Percentiles rank a stretch among this genome's conserved stretches.
phyloP scores from a whole-genome alignment of 2,888 invertebrate species.

The Drosophila flavopinicola region DNA sequence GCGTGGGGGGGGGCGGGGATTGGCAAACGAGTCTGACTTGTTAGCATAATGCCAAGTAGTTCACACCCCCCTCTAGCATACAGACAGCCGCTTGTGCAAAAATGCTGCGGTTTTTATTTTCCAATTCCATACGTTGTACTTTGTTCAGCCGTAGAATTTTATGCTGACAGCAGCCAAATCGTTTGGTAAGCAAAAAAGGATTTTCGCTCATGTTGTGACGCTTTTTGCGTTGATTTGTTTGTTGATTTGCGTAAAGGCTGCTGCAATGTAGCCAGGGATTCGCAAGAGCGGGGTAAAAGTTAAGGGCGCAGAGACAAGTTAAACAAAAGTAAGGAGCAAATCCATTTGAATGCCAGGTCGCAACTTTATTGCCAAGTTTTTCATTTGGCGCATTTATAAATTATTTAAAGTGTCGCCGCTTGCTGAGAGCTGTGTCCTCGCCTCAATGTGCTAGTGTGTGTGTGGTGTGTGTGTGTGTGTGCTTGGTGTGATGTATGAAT shows the following conservation, averaged over 20 bases:
- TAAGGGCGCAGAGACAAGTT: constrained; percentile 6
- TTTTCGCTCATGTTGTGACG: constrained; percentile 54
- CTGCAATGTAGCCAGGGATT: not conserved
- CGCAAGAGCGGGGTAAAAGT: constrained; percentile 1
- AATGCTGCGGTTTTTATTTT: constrained; percentile 71
- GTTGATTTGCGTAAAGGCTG: constrained; percentile 64
- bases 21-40: constrained; percentile 34
- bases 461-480: constrained; percentile 11
- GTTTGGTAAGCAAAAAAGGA: constrained; percentile 49
- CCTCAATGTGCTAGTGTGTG: not conserved
- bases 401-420: constrained; percentile 73
- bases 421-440: constrained; percentile 15
- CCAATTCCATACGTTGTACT: constrained; percentile 63
- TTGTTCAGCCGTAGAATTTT: constrained; percentile 49
- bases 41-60: constrained; percentile 60
- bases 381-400: constrained; percentile 79
- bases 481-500: constrained; percentile 35
- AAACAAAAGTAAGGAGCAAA: constrained; percentile 46
- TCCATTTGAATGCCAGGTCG: constrained; percentile 45
- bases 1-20: constrained; percentile 1
- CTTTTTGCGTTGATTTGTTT: constrained; percentile 70
- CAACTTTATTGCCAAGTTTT: constrained; percentile 65
- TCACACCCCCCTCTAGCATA: constrained; percentile 22
- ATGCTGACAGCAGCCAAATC: constrained; percentile 73
- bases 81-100: constrained; percentile 30